These are phyloP conservation scores for Drosophila saltans DNA, from an alignment of 1,140 invertebrate genomes.

Conservation along the genomic window DNA sequence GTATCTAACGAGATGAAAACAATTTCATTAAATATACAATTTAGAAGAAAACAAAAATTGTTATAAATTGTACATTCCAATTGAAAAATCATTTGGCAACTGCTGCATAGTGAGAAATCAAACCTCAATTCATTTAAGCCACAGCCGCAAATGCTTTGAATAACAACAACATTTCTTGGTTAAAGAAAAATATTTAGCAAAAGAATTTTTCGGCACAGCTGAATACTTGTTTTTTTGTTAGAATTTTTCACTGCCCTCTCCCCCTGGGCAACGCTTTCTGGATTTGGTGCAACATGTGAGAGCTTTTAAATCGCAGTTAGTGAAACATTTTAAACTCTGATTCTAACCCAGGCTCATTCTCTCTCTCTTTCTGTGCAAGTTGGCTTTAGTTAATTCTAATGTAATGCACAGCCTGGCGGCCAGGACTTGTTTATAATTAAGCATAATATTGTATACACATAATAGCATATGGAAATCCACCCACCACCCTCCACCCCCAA, in stretches of 20 bases:
- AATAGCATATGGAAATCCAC: not conserved
- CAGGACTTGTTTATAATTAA: conserved; percentile 15
- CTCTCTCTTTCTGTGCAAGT: not conserved
- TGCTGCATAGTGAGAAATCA: not conserved
- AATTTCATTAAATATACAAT: not conserved
- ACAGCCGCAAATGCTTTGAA: conserved; percentile 2
- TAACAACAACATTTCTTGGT: conserved; percentile 3
- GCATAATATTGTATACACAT: conserved; percentile 20
- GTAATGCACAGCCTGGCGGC: not conserved
- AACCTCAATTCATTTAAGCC: conserved; percentile 7
- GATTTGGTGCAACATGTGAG: conserved; percentile 8
- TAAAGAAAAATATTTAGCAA: not conserved
- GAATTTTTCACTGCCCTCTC: not conserved
- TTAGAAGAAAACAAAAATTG: not conserved
- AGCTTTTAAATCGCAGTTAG: conserved; percentile 14
- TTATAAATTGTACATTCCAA: not conserved
- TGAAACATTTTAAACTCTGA: not conserved
- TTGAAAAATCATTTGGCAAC: conserved; percentile 1
- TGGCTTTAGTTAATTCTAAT: conserved; percentile 19
- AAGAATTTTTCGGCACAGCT: conserved; percentile 7
- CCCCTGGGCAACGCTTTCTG: no score
- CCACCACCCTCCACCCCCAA: not conserved
- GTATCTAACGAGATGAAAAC: not conserved
- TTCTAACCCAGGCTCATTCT: not conserved
- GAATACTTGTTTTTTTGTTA: conserved; percentile 8